phyloP scores from a whole-genome alignment of 2,797 vertebrate genomes.

The Sebastes ruberrimus region DNA sequence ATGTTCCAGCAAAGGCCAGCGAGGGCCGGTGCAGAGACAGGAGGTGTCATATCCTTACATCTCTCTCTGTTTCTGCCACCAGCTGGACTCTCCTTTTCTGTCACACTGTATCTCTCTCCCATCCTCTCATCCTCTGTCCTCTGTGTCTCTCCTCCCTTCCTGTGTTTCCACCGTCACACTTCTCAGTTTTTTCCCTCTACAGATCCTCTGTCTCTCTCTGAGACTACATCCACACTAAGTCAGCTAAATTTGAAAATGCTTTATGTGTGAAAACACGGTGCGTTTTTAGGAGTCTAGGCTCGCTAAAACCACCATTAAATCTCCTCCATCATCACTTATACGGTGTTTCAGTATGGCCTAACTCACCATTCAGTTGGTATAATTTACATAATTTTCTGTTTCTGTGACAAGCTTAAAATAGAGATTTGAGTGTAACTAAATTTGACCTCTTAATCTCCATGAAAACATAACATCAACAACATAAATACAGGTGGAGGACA shows the following conservation, averaged over 20 bases:
- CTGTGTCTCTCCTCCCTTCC: slow-evolving; percentile 18
- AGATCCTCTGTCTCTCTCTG: slow-evolving; percentile 7
- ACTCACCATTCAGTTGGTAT: not conserved
- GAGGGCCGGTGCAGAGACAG: slow-evolving; percentile 79
- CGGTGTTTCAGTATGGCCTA: not conserved
- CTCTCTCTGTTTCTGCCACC: slow-evolving; percentile 78
- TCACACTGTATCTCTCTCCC: slow-evolving; percentile 61
- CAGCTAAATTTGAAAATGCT: not conserved
- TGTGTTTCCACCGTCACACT: slow-evolving; percentile 23
- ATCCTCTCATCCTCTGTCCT: slow-evolving; percentile 18
- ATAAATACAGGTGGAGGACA: not conserved
- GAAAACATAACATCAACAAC: no score
- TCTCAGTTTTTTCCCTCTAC: slow-evolving; percentile 6
- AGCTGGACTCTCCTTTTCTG: slow-evolving; percentile 73
- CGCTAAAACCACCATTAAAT: not conserved
- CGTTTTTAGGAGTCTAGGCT: not conserved
- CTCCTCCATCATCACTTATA: not conserved
- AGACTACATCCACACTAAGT: not conserved
- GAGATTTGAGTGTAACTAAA: not conserved
- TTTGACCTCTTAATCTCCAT: not conserved
- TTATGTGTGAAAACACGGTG: not conserved
- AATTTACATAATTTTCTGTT: not conserved
- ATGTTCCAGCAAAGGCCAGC: slow-evolving; percentile 65
- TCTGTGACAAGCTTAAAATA: not conserved
- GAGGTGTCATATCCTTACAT: slow-evolving; percentile 94